Percentiles rank a stretch among this genome's conserved stretches.
phyloP scores from a whole-genome alignment of 2,113 vertebrate genomes.

The Rhineura floridana region DNA sequence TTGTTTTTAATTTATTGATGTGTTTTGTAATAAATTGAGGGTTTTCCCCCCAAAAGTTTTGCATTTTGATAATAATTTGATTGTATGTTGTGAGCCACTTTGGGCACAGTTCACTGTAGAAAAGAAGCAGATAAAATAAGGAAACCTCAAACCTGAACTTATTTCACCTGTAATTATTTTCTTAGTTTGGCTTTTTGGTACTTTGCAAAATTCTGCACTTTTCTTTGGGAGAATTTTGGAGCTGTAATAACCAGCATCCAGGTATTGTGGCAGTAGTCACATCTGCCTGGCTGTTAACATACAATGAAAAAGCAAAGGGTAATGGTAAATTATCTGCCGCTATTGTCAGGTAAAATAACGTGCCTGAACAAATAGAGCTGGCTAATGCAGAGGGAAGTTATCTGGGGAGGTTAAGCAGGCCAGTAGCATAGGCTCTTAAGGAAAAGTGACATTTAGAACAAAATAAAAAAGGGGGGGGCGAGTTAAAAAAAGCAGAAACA shows the following conservation, averaged over 20 bases:
- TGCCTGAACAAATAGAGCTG: conserved; percentile 10
- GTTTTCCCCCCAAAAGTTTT: too few relatives aligned
- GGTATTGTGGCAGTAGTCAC: not conserved
- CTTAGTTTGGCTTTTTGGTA: not conserved
- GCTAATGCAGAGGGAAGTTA: conserved; percentile 37
- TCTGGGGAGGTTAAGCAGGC: conserved; percentile 33
- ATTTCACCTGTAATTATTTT: not conserved
- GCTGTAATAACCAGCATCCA: not conserved
- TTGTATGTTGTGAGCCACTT: not conserved
- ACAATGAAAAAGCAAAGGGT: conserved; percentile 8
- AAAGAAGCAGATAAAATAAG: not conserved
- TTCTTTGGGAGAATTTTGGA: not conserved
- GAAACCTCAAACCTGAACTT: not conserved
- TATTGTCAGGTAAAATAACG: conserved; percentile 34
- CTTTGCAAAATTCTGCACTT: not conserved
- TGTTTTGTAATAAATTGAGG: not conserved
- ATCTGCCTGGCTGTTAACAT: not conserved
- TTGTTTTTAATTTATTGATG: not conserved
- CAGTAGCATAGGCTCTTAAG: conserved; percentile 27
- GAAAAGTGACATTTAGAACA: conserved; percentile 30
- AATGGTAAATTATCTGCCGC: not conserved
- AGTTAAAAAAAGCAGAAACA: accelerated
- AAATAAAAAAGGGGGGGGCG: not conserved
- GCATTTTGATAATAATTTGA: not conserved
- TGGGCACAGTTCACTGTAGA: not conserved